phyloP scores from a whole-genome alignment of 2,113 vertebrate genomes.

The Catharus minimus region DNA sequence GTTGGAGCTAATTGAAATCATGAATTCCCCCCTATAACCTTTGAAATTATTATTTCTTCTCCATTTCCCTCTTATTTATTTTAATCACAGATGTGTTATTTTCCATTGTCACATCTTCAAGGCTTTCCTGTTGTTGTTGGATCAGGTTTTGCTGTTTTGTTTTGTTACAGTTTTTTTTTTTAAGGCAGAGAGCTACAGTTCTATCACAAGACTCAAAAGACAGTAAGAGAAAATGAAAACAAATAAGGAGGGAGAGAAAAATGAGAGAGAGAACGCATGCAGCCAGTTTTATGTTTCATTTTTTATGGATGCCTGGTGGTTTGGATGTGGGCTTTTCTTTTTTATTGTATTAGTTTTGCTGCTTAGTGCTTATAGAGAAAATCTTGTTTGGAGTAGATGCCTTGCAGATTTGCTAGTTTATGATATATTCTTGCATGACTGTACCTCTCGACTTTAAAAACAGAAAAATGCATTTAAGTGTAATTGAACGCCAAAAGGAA shows the following conservation, averaged over 20 bases:
- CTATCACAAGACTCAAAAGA: slow-evolving; percentile 30
- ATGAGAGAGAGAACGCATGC: background rate
- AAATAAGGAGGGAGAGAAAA: slow-evolving; percentile 35
- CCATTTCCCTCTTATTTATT: slow-evolving; percentile 42
- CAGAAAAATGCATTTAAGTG: slow-evolving; percentile 46
- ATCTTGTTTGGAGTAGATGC: slow-evolving; percentile 23
- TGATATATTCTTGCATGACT: slow-evolving; percentile 19
- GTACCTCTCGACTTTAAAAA: slow-evolving; percentile 13
- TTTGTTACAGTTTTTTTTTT: background rate
- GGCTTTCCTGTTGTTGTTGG: background rate
- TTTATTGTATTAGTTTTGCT: slow-evolving; percentile 41
- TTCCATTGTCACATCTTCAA: slow-evolving; percentile 36
- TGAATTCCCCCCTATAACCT: slow-evolving; percentile 43
- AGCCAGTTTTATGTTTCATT: slow-evolving; percentile 38
- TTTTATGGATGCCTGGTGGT: slow-evolving; percentile 59
- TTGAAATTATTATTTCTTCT: slow-evolving; percentile 25
- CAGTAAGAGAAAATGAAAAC: slow-evolving; percentile 56
- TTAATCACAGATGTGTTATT: slow-evolving; percentile 17
- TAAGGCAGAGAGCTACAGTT: slow-evolving; percentile 11
- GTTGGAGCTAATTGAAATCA: slow-evolving; percentile 57
- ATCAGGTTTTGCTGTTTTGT: background rate
- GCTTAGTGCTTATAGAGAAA: slow-evolving; percentile 25
- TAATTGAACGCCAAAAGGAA: slow-evolving; percentile 28
- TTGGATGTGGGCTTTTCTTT: slow-evolving; percentile 30
- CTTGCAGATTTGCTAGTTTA: slow-evolving; percentile 42